Conservation (phyloP, 2,888 invertebrate genomes). For the Chloromyia formosa region DNA sequence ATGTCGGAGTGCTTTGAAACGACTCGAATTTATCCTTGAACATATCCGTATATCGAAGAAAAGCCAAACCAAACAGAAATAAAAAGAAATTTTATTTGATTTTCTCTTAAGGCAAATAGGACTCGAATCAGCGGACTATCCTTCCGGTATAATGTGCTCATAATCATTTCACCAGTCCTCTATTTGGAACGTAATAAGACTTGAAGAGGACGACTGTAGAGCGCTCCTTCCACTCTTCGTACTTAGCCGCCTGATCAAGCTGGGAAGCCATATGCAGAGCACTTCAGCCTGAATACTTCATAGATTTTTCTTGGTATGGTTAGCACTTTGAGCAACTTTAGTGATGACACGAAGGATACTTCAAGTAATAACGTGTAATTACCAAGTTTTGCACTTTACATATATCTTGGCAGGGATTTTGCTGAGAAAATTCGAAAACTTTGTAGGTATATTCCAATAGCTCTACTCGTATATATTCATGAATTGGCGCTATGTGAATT, state of each 20-base stretch:
- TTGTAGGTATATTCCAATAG: background rate
- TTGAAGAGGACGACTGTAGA: background rate
- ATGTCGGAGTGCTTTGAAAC: background rate
- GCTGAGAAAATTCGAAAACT: background rate
- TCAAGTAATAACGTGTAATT: background rate
- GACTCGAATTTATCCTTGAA: too few relatives aligned
- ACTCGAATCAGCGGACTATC: background rate
- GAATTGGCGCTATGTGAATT: too few relatives aligned
- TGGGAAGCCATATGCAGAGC: too few relatives aligned
- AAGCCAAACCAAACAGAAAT: background rate
- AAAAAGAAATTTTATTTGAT: background rate
- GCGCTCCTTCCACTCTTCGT: background rate
- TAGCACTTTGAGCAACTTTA: background rate
- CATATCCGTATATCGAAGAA: background rate
- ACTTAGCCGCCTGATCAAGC: too few relatives aligned
- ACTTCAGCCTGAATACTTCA: background rate
- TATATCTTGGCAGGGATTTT: background rate
- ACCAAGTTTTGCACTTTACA: background rate
- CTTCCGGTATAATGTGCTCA: constrained; percentile 4
- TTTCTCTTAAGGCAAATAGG: constrained; percentile 3
- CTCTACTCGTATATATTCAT: background rate
- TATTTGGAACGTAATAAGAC: background rate
- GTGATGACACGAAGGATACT: constrained; percentile 1
- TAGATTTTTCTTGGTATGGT: background rate
- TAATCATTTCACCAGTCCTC: background rate